Evolutionary conservation across 2,888 invertebrate genomes (phyloP), one percentile per base, ranked within the genome.

Genomic region (Microplitis manilae): DNA sequence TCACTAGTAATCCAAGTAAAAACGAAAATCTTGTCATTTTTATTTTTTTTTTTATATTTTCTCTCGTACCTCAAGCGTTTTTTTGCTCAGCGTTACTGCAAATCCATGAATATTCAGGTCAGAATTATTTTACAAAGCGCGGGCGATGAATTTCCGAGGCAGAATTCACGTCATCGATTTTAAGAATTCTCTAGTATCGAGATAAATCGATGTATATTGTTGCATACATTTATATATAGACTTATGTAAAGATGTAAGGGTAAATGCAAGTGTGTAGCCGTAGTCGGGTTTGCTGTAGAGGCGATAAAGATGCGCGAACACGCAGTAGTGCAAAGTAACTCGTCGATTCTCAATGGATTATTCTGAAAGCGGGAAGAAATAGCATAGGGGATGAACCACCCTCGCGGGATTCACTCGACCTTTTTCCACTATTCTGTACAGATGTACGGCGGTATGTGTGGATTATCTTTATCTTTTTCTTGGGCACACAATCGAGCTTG

Each of bases 61-160:
- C 50, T 69, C 20, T 41, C 50, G 20, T 8, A 17, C 15, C 17
- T 17, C 8, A 13, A 15, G 9, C 62, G 38, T 15, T 40, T 30
- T 64, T 30, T 30, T 30, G 30, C 4, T 30, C 30, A 4, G 30
- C 30, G 30, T 30, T 30, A 2, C 30, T 30, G 30, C 30, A 30
- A 30, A 30, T 67, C 70, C 62, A 79, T 80, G 80, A 78, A 80
- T 80, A 80, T 80, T 80, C 80, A 79, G 68, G 64, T 71, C 68
- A 59, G 70, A 78, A 75, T 69, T 70, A 74, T 77, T 71, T 73
- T 74, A 15, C 39, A 61, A 75, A 73, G 70, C 73, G 64, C 38
- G 30, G 5, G 38, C 59, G n/a, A 68, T 65, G 38, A 77, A 80
- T 79, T 79, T 76, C 72, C 38, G 75, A 76, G 75, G 73, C 78